Conservation (phyloP, 2,113 vertebrate genomes). For the Pristiophorus japonicus region DNA sequence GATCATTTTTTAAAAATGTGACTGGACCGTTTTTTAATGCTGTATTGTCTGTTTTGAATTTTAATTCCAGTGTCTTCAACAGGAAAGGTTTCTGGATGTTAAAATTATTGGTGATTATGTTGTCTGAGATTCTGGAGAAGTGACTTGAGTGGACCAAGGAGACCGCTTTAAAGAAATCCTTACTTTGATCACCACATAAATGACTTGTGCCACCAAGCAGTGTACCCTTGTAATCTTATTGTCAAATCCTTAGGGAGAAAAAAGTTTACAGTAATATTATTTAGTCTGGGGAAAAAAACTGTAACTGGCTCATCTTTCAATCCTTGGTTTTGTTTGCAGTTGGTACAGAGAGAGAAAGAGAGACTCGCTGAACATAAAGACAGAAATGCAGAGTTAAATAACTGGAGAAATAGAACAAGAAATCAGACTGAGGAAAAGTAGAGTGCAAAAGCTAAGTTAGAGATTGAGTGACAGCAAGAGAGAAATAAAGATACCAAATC, state of each 20-base stretch:
- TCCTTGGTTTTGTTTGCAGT: background rate
- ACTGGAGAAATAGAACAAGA: constrained; percentile 17
- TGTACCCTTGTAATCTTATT: background rate
- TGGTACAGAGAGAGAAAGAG: constrained; percentile 10
- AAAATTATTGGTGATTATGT: background rate
- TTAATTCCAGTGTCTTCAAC: background rate
- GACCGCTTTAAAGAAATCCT: background rate
- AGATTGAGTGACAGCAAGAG: constrained; percentile 8
- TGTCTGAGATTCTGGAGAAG: background rate
- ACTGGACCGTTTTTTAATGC: too few species aligned
- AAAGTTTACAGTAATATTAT: background rate
- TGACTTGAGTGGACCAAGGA: background rate
- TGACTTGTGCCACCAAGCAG: background rate
- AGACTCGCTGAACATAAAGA: background rate
- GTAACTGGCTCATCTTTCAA: background rate
- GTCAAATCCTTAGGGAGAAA: background rate
- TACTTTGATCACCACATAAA: background rate
- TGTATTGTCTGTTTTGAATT: background rate
- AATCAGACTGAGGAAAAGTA: background rate
- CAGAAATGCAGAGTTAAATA: constrained; percentile 3
- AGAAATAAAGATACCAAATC: background rate
- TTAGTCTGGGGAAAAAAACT: background rate
- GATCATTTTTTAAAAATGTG: background rate
- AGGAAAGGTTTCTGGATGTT: background rate
- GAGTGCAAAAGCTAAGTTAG: background rate